Base-by-base conservation (phyloP, 2,797 vertebrate species). In the Microhierax caerulescens region DNA sequence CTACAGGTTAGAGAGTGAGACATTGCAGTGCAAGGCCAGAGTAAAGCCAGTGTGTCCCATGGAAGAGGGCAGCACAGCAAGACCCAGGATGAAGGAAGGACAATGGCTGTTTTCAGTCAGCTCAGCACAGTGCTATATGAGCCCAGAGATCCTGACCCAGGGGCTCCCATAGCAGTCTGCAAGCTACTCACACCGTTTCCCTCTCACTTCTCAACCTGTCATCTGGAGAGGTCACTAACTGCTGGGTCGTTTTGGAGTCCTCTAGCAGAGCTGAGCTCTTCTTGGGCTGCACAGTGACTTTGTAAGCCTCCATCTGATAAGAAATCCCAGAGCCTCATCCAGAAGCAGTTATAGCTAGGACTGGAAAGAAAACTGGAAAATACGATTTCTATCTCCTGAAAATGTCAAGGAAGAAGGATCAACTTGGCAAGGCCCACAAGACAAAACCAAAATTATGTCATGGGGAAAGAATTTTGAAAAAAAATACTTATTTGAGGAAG, bases 331-430 rank as follows among this genome's bases (percentile, higher is more conserved):
- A 79, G 9, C 9, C 63, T 89, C 28, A 88, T 17, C 37, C 67
- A 95, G 54, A 85, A 78, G 23, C 8, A 80, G 12, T 69, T 82
- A 63, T 22, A 85, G 17, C 11, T 83, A 39, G 41, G 43, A 18
- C 19, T 81, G 39, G 56, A 90, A 88, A 83, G 34, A 69, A 57
- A 22, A n/a, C 45, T 84, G 45, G 37, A 93, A 95, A 95, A 94
- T 14, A 5, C 69, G 24, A 56, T 45, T 77, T 81, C 32, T 72
- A 10, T 86, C 73, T 87, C 63, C 39, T 79, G n/a, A 61, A 89
- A 87, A 69, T 14, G 20, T 67, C 73, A 81, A 94, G 47, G 59
- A 69, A 79, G 73, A 93, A 69, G 23, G 8, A 69, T 73, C 30
- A 79, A 41, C 36, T 74, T 27, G 19, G 25, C 13, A 88, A 75